Conservation (phyloP, 2,113 vertebrate species). For the Ceyx cyanopectus region DNA sequence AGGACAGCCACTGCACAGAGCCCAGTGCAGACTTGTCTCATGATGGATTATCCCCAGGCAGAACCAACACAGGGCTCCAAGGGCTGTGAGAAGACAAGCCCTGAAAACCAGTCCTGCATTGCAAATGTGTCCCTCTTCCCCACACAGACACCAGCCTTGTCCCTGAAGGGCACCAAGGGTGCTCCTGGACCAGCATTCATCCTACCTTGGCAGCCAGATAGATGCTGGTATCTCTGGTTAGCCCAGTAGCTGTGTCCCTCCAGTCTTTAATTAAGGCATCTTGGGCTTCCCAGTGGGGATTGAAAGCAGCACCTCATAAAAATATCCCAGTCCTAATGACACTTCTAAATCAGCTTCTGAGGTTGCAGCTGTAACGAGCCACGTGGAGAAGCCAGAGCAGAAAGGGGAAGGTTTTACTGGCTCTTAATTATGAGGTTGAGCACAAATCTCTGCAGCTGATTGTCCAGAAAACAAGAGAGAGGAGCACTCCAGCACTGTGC, state of each 20-base stretch:
- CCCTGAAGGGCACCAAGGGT: neutral
- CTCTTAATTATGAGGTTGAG: constrained; percentile 3
- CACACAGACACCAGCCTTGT: neutral
- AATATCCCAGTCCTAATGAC: neutral
- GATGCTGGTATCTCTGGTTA: neutral
- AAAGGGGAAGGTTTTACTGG: neutral
- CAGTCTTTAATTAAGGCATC: neutral
- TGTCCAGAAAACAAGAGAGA: neutral
- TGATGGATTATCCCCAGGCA: neutral
- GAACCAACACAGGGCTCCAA: rapidly evolving
- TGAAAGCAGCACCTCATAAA: constrained; percentile 30
- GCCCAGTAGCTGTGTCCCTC: neutral
- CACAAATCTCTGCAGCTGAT: neutral
- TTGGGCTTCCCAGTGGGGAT: neutral
- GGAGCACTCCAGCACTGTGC: neutral
- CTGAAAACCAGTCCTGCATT: neutral
- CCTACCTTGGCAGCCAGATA: neutral
- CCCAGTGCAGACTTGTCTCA: neutral
- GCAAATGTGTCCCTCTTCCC: neutral
- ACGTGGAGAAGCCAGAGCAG: neutral
- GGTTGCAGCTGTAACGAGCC: neutral
- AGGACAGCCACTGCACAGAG: neutral
- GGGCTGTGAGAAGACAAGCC: neutral
- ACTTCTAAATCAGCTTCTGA: constrained; percentile 12
- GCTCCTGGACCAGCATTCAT: neutral